A percentile compares a stretch with the other conserved stretches of the same genome.
These are phyloP conservation scores for Pogoniulus pusillus DNA, from an alignment of 2,797 vertebrate species.

Conservation along the genomic window DNA sequence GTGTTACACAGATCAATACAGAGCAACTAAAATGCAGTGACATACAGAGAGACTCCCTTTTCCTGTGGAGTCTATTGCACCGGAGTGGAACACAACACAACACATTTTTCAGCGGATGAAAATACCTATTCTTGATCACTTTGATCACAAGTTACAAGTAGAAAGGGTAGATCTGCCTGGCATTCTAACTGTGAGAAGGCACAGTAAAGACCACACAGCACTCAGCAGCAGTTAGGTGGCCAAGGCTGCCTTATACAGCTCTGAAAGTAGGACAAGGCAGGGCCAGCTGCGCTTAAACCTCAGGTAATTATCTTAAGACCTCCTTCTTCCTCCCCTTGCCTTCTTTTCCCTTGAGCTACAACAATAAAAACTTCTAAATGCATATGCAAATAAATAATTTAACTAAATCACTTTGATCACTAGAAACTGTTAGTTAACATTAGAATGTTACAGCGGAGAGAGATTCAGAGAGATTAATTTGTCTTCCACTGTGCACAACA, in stretches of 20 bases:
- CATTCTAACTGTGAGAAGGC: background rate
- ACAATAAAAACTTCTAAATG: conserved; percentile 63
- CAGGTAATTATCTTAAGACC: conserved; percentile 50
- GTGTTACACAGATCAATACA: background rate
- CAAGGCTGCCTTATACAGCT: background rate
- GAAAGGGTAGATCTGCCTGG: background rate
- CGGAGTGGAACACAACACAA: background rate
- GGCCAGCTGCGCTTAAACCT: conserved; percentile 33
- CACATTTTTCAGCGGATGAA: background rate
- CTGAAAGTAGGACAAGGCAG: conserved; percentile 22
- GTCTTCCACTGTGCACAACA: conserved; percentile 58
- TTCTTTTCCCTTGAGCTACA: conserved; percentile 3
- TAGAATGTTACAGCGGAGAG: conserved; percentile 65
- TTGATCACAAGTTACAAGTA: background rate
- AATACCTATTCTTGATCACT: background rate
- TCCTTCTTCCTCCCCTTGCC: background rate
- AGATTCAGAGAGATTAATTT: conserved; percentile 68
- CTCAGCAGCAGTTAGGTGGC: background rate
- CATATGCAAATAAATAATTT: conserved; percentile 74
- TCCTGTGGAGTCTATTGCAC: background rate
- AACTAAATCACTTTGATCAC: conserved; percentile 68
- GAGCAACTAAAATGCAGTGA: background rate
- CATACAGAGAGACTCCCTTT: background rate
- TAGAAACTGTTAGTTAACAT: conserved; percentile 68
- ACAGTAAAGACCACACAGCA: background rate